Conservation (phyloP, 2,113 vertebrate species). For the Tiliqua scincoides region DNA sequence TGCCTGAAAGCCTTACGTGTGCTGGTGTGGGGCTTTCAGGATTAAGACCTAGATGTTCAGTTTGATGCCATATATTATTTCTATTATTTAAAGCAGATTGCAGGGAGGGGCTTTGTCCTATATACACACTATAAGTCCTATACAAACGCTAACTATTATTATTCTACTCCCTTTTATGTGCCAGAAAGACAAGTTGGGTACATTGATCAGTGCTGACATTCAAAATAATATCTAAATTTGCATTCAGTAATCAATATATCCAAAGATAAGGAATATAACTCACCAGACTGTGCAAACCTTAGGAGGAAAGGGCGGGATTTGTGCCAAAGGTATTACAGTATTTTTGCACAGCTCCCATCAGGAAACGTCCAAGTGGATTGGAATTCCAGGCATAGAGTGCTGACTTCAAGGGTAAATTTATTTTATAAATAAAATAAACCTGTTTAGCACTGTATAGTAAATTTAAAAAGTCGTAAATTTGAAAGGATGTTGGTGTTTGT, state of each 20-base stretch:
- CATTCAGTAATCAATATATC: not conserved
- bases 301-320: not conserved
- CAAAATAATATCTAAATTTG: not conserved
- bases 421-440: not conserved
- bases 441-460: not conserved
- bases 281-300: not conserved
- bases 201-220: not conserved
- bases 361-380: not conserved
- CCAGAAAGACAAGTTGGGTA: slow-evolving; percentile 4
- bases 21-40: not conserved
- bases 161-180: slow-evolving; percentile 52
- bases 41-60: slow-evolving; percentile 41
- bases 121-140: too few species aligned
- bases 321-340: not conserved
- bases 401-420: not conserved
- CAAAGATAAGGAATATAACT: not conserved
- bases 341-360: not conserved
- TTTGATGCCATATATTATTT: slow-evolving; percentile 55
- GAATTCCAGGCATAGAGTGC: not conserved
- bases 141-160: slow-evolving; percentile 36
- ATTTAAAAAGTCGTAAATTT: not conserved
- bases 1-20: slow-evolving; percentile 43
- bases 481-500: not conserved
- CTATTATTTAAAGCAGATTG: slow-evolving; percentile 63
- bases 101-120: slow-evolving; percentile 57